Evolutionary conservation across 2,797 vertebrate genomes (phyloP).

Genomic region (Diplodus puntazzo): DNA sequence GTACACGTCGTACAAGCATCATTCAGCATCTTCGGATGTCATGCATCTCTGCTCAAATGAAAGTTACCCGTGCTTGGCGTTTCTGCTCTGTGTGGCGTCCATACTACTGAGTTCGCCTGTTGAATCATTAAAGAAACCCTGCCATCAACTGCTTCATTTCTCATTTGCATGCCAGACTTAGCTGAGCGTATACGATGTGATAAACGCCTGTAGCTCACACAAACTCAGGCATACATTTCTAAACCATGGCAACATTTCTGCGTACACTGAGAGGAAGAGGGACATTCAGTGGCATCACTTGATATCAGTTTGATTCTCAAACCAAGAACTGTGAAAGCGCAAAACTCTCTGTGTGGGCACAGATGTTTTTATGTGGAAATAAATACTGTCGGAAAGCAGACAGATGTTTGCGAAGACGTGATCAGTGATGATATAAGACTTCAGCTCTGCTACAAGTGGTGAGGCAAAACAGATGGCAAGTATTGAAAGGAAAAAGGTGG

Average conservation of each 20-base stretch:
- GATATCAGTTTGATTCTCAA: neutral
- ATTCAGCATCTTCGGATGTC: neutral
- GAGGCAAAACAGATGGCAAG: slow-evolving; percentile 44
- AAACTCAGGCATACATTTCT: neutral
- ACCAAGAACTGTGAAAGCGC: neutral
- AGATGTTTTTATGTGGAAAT: slow-evolving; percentile 11
- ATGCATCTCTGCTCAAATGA: neutral
- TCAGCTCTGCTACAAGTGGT: slow-evolving; percentile 29
- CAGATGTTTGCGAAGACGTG: slow-evolving; percentile 40
- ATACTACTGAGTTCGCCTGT: neutral
- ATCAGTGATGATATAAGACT: slow-evolving; percentile 43
- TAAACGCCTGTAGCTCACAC: no score
- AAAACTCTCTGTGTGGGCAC: neutral
- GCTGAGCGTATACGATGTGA: no score
- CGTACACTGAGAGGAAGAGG: neutral
- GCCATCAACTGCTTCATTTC: neutral
- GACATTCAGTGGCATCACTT: neutral
- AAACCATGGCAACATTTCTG: neutral
- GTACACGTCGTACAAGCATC: slow-evolving; percentile 7
- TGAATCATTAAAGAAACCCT: neutral
- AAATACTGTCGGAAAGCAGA: slow-evolving; percentile 20
- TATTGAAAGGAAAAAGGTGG: slow-evolving; percentile 22
- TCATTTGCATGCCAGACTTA: neutral
- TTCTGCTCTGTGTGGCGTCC: neutral
- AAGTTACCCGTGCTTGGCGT: neutral